A percentile compares a stretch with the other conserved stretches of the same genome.
phyloP scores from a whole-genome alignment of 30 jellyfish, hydroid and myxozoan genomes.

The Aurelia coerulea region DNA sequence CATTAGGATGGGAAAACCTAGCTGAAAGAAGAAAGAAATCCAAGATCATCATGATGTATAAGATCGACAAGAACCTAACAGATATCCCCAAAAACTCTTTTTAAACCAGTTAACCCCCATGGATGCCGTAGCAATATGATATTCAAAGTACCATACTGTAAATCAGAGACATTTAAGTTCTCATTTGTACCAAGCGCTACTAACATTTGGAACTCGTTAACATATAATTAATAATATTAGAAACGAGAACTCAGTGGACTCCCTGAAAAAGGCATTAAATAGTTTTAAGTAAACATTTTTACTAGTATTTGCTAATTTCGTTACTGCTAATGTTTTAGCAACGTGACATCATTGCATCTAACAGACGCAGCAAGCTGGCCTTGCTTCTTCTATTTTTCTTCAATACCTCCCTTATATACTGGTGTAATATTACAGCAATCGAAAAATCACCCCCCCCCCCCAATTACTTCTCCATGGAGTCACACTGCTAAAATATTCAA shows the following conservation, averaged over 20 bases:
- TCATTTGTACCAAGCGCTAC: conserved; percentile 11
- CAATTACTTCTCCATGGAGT: no score
- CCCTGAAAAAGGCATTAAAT: conserved; percentile 41
- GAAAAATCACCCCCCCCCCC: no score
- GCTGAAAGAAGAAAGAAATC: conserved; percentile 4
- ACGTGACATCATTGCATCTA: conserved; percentile 16
- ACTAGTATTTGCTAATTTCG: conserved; percentile 34
- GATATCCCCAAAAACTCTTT: conserved; percentile 9
- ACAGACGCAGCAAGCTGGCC: conserved; percentile 16
- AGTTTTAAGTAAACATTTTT: conserved; percentile 12
- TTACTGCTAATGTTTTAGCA: conserved; percentile 35
- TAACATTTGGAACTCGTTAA: conserved; percentile 18
- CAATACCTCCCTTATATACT: no score
- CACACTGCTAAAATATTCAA: no score
- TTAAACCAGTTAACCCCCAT: conserved; percentile 5
- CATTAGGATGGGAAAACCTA: neutral
- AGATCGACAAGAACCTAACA: neutral
- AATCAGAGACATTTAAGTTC: conserved; percentile 33
- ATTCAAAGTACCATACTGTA: conserved; percentile 25
- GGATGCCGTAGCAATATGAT: conserved; percentile 19
- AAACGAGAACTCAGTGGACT: conserved; percentile 26
- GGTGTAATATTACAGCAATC: no score
- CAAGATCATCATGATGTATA: conserved; percentile 22
- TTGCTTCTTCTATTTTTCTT: neutral
- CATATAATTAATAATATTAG: neutral